A percentile compares a stretch with the other conserved stretches of the same genome.
Conservation (phyloP, 2,888 invertebrate genomes). For the Anagyrus pseudococci region DNA sequence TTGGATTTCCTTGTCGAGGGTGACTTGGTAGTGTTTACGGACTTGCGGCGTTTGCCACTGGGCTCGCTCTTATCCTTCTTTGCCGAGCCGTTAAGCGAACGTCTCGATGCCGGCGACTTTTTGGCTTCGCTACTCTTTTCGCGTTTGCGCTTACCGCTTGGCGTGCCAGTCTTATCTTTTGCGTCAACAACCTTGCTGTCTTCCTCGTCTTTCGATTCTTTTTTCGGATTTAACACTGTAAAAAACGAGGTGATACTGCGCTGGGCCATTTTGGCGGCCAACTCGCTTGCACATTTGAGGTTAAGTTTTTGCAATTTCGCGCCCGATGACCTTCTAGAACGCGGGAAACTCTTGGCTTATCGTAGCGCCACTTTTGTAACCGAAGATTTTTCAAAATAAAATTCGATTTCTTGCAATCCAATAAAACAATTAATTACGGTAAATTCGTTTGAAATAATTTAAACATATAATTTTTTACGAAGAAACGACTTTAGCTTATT, state of each 20-base stretch:
- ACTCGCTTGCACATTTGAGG: constrained; percentile 13
- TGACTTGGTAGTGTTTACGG: constrained; percentile 17
- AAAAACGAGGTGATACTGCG: constrained; percentile 38
- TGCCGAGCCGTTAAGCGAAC: neutral
- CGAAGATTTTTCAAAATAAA: no score
- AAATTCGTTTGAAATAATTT: no score
- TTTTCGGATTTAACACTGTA: constrained; percentile 24
- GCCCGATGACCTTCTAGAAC: neutral
- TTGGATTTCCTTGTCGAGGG: constrained; percentile 30
- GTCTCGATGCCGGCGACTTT: constrained; percentile 11
- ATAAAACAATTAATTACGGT: no score
- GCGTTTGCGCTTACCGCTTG: constrained; percentile 19
- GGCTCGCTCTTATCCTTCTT: constrained; percentile 16
- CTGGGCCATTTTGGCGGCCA: constrained; percentile 39
- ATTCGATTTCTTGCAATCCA: no score
- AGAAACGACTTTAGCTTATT: no score
- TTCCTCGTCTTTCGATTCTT: constrained; percentile 18
- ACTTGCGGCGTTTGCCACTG: constrained; percentile 22
- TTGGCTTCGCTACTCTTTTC: constrained; percentile 24
- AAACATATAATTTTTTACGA: no score
- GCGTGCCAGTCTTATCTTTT: constrained; percentile 3
- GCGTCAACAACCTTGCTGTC: constrained; percentile 1
- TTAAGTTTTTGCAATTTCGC: constrained; percentile 23
- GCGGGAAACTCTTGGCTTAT: no score
- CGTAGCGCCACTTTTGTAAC: no score